Conservation (phyloP, 2,888 invertebrate species). For the Vesta saturnalis region DNA sequence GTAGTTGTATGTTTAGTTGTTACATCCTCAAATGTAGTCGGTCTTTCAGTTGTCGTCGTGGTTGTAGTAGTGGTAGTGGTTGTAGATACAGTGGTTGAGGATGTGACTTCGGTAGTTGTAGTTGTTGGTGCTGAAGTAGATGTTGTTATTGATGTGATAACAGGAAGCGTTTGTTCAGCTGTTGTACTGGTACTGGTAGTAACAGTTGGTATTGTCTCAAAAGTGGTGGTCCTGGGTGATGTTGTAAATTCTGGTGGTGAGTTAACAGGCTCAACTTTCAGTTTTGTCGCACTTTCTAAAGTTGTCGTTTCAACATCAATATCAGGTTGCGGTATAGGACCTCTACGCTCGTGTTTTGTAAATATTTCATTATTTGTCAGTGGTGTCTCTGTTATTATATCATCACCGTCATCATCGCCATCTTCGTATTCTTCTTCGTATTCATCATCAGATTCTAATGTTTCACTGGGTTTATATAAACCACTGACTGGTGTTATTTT, state of each 20-base stretch:
- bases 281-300: conserved; percentile 24
- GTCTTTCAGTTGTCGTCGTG: conserved; percentile 33
- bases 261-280: conserved; percentile 22
- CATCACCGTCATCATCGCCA: conserved; percentile 57
- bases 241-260: conserved; percentile 38
- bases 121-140: conserved; percentile 42
- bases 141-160: conserved; percentile 38
- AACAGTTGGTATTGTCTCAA: conserved; percentile 38
- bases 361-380: conserved; percentile 32
- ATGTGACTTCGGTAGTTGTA: conserved; percentile 37
- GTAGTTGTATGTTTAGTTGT: conserved; percentile 34
- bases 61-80: conserved; percentile 41
- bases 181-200: conserved; percentile 32
- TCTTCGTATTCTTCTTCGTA: conserved; percentile 63
- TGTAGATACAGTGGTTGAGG: conserved; percentile 33
- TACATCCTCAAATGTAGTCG: conserved; percentile 33
- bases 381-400: conserved; percentile 58
- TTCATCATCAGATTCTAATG: conserved; percentile 44
- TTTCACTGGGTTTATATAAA: conserved; percentile 36
- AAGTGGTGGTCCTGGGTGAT: conserved; percentile 41
- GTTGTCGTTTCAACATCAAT: conserved; percentile 30
- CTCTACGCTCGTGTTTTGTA: conserved; percentile 40
- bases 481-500: conserved; percentile 25
- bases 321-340: conserved; percentile 20
- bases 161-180: too few relatives aligned